Base-by-base conservation (phyloP, 2,797 vertebrate genomes). In the Chelon auratus region DNA sequence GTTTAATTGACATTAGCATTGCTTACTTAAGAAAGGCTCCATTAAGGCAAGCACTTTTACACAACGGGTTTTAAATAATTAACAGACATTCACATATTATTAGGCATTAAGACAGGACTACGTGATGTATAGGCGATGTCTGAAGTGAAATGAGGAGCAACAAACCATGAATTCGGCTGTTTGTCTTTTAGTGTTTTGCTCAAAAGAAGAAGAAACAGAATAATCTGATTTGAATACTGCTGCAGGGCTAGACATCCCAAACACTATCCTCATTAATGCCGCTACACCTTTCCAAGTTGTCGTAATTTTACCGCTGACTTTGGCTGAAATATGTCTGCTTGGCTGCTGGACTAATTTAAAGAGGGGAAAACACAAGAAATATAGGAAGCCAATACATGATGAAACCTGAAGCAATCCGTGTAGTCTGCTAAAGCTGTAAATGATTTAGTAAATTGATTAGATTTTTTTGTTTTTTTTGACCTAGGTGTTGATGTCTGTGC, bases 141-240 rank as follows among this genome's bases (percentile, higher is more conserved):
- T 59, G 59, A 71, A 63, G 47, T 5, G 15, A 18, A 17, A 48
- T 8, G 6, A 43, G 13, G 11, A 13, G 11, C 2, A 24, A 24
- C 11, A 14, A 51, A 51, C 6, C 40, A 30, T 3, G 22, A n/a
- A 18, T 15, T 36, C 10, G 18, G 33, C 14, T 52, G 15, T 12
- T 47, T 60, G 11, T 10, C 15, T 6, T 33, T 54, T 43, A 48
- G 57, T 54, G 36, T 43, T 54, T 51, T 14, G 13, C 50, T 17
- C 43, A 68, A 8, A 62, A 57, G 18, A 57, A 18, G n/a, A 15
- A 40, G 11, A 39, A 36, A 47, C 33, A 30, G 33, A 43, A 53
- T 12, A 43, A 68, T 52, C 24, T 51, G 17, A 14, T 15, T 37
- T 61, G 39, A 54, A 63, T 54, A 57, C 33, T 60, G 24, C 17